Conservation (phyloP, 1,140 invertebrate genomes). For the Neodiprion fabricii region DNA sequence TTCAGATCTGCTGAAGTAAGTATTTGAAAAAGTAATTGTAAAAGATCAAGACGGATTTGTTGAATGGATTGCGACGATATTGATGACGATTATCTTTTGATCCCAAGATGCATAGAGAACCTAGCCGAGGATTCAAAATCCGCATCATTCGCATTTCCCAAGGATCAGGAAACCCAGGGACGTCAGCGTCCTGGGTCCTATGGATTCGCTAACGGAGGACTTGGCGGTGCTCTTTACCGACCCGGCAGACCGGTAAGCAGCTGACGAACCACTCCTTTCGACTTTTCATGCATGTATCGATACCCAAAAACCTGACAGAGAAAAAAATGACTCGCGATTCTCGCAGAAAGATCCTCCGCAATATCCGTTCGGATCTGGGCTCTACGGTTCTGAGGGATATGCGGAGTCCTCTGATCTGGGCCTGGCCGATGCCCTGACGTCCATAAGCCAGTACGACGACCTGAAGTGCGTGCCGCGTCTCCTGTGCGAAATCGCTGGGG, state of each 20-base stretch:
- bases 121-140: not conserved
- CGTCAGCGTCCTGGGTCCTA: not conserved
- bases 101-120: not conserved
- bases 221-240: not conserved
- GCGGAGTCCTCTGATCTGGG: slow-evolving; percentile 35
- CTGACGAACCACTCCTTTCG: too few relatives aligned
- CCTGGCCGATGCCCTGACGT: slow-evolving; percentile 68
- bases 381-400: slow-evolving; percentile 14
- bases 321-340: not conserved
- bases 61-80: too few relatives aligned
- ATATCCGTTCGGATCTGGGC: slow-evolving; percentile 19
- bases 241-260: slow-evolving; percentile 1
- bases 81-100: not conserved
- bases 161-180: not conserved
- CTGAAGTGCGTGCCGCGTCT: slow-evolving; percentile 78
- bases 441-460: slow-evolving; percentile 78
- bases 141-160: not conserved
- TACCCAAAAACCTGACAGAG: not conserved
- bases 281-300: not conserved
- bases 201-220: not conserved
- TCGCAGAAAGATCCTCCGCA: not conserved
- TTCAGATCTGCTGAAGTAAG: not conserved
- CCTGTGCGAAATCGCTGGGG: slow-evolving; percentile 77
- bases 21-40: not conserved
- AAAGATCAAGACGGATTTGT: too few relatives aligned